A percentile compares a stretch with the other conserved stretches of the same genome.
phyloP scores from a whole-genome alignment of 2,888 invertebrate genomes.

The Agrochola circellaris region DNA sequence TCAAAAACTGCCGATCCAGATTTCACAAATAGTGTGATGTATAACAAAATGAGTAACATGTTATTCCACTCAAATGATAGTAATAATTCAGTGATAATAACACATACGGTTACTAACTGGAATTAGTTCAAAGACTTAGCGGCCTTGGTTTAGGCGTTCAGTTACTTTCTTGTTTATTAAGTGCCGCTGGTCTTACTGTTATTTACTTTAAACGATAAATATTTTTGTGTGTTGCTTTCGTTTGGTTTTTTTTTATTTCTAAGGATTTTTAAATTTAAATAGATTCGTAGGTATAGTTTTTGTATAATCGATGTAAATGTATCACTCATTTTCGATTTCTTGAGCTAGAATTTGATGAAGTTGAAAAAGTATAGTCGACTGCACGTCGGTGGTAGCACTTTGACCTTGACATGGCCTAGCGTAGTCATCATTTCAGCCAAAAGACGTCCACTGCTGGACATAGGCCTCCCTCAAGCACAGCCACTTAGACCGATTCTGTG shows the following conservation, averaged over 20 bases:
- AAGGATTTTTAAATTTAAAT: no score
- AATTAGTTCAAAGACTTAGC: conserved; percentile 63
- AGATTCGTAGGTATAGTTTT: not conserved
- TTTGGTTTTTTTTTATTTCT: not conserved
- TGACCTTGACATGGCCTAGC: not conserved
- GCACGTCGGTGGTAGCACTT: not conserved
- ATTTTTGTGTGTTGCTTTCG: conserved; percentile 1
- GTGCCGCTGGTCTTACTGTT: conserved; percentile 21
- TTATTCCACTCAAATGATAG: not conserved
- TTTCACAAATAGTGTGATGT: not conserved
- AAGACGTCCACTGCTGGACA: no score
- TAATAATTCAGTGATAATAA: conserved; percentile 26
- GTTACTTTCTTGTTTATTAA: conserved; percentile 62
- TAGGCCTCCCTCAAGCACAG: no score
- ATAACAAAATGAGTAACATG: not conserved
- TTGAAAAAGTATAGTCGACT: no score
- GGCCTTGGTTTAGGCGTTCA: conserved; percentile 58
- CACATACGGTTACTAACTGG: conserved; percentile 28
- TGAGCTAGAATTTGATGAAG: no score
- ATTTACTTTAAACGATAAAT: conserved; percentile 10
- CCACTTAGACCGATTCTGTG: no score
- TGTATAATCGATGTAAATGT: not conserved
- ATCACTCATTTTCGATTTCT: not conserved
- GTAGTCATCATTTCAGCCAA: no score
- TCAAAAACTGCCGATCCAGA: not conserved